Percentiles rank a stretch among this genome's conserved stretches.
These are phyloP conservation scores for Calyptommatus sinebrachiatus DNA, from an alignment of 2,113 vertebrate species.

Conservation along the genomic window DNA sequence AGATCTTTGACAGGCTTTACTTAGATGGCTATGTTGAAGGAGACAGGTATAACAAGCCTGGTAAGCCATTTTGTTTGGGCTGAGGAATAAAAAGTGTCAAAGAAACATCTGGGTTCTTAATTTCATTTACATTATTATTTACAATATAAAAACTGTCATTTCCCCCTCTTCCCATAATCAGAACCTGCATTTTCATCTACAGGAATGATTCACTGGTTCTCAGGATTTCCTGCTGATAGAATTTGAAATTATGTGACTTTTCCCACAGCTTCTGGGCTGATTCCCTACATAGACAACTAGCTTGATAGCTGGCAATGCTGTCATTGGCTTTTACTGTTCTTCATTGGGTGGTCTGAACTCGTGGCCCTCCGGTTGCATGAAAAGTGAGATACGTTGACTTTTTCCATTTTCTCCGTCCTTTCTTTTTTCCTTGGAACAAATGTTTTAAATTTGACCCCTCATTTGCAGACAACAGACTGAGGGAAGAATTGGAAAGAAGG, in stretches of 20 bases:
- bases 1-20: constrained; percentile 24
- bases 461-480: constrained; percentile 63
- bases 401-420: constrained; percentile 18
- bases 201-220: constrained; percentile 54
- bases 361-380: constrained; percentile 9
- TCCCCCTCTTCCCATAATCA: constrained; percentile 26
- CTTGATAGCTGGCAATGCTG: constrained; percentile 45
- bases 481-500: constrained; percentile 69
- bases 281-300: constrained; percentile 29
- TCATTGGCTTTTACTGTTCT: constrained; percentile 28
- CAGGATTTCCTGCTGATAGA: constrained; percentile 44
- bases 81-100: constrained; percentile 59
- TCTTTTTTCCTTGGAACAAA: constrained; percentile 56
- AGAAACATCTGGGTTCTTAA: constrained; percentile 60
- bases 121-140: constrained; percentile 53
- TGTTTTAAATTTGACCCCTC: constrained; percentile 54
- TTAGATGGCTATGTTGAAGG: constrained; percentile 47
- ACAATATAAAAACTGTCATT: constrained; percentile 54
- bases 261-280: constrained; percentile 8
- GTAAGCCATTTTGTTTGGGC: constrained; percentile 52
- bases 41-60: constrained; percentile 46
- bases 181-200: constrained; percentile 56
- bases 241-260: constrained; percentile 48
- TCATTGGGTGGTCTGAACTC: constrained; percentile 40
- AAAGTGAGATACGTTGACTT: constrained; percentile 51